Percentiles rank a stretch among this genome's conserved stretches.
Conservation (phyloP, 2,797 vertebrate genomes). For the Ambastaia sidthimunki region DNA sequence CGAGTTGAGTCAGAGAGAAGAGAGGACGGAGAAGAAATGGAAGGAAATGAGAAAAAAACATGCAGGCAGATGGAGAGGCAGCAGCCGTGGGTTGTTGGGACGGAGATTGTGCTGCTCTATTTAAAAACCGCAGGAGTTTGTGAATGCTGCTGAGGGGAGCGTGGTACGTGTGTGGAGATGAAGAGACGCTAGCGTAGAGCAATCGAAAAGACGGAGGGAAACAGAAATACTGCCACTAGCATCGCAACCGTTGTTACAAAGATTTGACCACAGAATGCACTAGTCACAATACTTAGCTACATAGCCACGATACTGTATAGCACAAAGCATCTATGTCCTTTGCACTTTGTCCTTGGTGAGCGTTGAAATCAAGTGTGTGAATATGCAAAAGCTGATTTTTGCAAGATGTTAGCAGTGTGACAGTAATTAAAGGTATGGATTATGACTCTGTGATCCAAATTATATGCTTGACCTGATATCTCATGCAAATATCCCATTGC, state of each 20-base stretch:
- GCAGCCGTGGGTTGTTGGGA: constrained; percentile 51
- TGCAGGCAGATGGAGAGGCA: constrained; percentile 62
- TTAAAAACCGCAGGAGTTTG: constrained; percentile 57
- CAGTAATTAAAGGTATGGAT: background rate
- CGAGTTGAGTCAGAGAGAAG: constrained; percentile 52
- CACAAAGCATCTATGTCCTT: background rate
- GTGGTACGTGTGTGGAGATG: constrained; percentile 47
- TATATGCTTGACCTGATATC: background rate
- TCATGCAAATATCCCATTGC: background rate
- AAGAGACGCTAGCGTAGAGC: constrained; percentile 37
- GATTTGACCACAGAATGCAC: constrained; percentile 50
- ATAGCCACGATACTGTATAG: constrained; percentile 23
- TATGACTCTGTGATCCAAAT: background rate
- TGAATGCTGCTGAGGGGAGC: constrained; percentile 47
- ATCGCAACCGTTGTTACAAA: constrained; percentile 47
- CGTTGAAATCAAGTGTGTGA: background rate
- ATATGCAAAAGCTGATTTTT: background rate
- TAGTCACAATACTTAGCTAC: constrained; percentile 30
- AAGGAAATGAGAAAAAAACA: constrained; percentile 31
- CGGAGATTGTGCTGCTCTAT: constrained; percentile 57
- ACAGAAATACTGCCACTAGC: constrained; percentile 24
- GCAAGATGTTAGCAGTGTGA: no score
- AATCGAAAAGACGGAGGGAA: constrained; percentile 18
- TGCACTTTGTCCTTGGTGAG: background rate
- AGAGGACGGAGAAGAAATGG: constrained; percentile 54